Percentiles rank a stretch among this genome's conserved stretches.
phyloP scores from a whole-genome alignment of 2,113 vertebrate genomes.

The Silurus meridionalis region DNA sequence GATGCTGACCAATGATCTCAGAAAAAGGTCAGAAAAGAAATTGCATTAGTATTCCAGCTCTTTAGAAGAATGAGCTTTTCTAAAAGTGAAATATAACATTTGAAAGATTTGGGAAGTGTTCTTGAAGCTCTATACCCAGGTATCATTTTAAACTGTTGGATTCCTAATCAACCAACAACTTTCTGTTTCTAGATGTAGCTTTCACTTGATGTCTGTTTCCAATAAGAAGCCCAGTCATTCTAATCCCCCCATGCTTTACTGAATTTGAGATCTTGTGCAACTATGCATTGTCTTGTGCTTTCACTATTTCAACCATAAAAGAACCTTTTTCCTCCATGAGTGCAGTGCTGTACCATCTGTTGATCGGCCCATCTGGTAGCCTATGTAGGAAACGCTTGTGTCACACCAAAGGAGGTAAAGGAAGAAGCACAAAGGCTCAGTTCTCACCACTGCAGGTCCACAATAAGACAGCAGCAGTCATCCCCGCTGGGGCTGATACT shows the following conservation, averaged over 20 bases:
- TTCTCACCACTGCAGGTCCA: conserved; percentile 39
- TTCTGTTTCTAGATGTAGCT: neutral
- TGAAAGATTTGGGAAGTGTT: neutral
- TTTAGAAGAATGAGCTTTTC: neutral
- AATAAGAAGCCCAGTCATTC: conserved; percentile 16
- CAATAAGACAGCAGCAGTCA: conserved; percentile 48
- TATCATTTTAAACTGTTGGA: neutral
- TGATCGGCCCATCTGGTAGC: conserved; percentile 50
- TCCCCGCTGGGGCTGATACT: conserved; percentile 44
- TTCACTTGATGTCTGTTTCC: conserved; percentile 23
- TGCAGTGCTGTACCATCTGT: conserved; percentile 50
- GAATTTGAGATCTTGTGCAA: conserved; percentile 43
- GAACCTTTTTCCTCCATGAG: conserved; percentile 11
- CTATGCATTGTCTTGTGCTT: conserved; percentile 49
- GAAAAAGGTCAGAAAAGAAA: conserved; percentile 19
- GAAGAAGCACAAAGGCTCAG: conserved; percentile 50
- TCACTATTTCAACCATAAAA: conserved; percentile 40
- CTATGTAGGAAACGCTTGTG: conserved; percentile 47
- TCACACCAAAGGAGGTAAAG: conserved; percentile 50
- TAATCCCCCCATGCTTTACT: conserved; percentile 16
- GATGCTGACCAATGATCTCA: conserved; percentile 20
- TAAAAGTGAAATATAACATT: conserved; percentile 17
- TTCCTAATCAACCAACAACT: neutral
- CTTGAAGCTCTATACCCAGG: neutral
- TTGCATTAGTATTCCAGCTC: neutral